Conservation (phyloP, 2,888 invertebrate species). For the Ormia ochracea region DNA sequence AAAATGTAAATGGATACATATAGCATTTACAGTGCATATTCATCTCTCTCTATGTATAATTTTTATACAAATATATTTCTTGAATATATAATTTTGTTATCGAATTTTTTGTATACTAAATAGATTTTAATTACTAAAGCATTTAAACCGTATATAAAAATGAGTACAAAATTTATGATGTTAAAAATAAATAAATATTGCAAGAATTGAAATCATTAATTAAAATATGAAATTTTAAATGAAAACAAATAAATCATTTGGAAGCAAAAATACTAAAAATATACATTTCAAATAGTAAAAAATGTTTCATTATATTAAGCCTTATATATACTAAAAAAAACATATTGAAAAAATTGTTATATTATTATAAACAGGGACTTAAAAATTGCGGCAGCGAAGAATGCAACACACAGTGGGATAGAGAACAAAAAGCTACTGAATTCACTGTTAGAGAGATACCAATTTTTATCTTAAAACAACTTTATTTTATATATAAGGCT, state of each 20-base stretch:
- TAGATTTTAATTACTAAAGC: slow-evolving; percentile 61
- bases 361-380: slow-evolving; percentile 15
- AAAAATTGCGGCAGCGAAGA: neutral
- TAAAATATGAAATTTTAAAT: slow-evolving; percentile 23
- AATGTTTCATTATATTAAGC: slow-evolving; percentile 34
- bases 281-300: slow-evolving; percentile 26
- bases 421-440: too few species aligned
- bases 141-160: slow-evolving; percentile 55
- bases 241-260: slow-evolving; percentile 30
- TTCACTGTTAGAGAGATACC: too few species aligned
- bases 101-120: slow-evolving; percentile 43
- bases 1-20: slow-evolving; percentile 25
- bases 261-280: slow-evolving; percentile 39
- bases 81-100: slow-evolving; percentile 27
- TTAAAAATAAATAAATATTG: slow-evolving; percentile 53
- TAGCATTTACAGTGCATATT: neutral
- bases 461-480: too few species aligned
- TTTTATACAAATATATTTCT: slow-evolving; percentile 15
- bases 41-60: slow-evolving; percentile 7
- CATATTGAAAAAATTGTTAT: slow-evolving; percentile 1
- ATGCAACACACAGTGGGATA: too few species aligned
- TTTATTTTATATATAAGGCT: too few species aligned
- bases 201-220: slow-evolving; percentile 45
- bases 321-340: slow-evolving; percentile 45
- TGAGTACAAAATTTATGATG: slow-evolving; percentile 49